A percentile compares a stretch with the other conserved stretches of the same genome.
phyloP scores from a whole-genome alignment of 1,140 invertebrate species.

The Drosophila baimaii region DNA sequence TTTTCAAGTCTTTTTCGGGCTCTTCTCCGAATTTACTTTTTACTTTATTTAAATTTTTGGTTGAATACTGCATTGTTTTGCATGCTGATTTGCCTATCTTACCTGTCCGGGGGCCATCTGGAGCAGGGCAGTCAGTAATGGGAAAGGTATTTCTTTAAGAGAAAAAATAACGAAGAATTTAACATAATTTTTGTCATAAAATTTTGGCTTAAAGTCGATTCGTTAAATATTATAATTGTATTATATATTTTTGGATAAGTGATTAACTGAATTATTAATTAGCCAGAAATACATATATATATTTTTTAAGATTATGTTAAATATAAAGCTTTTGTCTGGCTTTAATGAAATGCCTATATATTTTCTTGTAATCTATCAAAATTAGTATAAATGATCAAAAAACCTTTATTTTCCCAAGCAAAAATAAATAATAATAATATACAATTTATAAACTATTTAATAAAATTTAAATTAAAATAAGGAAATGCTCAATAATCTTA shows the following conservation, averaged over 20 bases:
- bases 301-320: background rate
- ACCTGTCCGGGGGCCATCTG: slow-evolving; percentile 22
- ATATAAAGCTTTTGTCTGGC: background rate
- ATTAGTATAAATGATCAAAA: no score
- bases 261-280: background rate
- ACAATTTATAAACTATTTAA: no score
- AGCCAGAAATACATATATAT: no score
- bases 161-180: background rate
- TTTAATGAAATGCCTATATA: no score
- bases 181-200: background rate
- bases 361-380: no score
- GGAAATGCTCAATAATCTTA: no score
- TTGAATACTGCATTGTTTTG: slow-evolving; percentile 53
- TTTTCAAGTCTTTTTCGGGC: slow-evolving; percentile 47
- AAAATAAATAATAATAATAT: no score
- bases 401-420: no score
- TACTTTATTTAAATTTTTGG: slow-evolving; percentile 9
- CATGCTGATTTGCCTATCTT: slow-evolving; percentile 48
- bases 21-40: slow-evolving; percentile 24
- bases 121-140: background rate
- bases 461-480: background rate
- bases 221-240: background rate
- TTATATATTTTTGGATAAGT: background rate
- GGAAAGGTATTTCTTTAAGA: background rate
- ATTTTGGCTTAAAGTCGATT: background rate